Conservation (phyloP, 1,140 invertebrate species). For the Leptinotarsa defecta region DNA sequence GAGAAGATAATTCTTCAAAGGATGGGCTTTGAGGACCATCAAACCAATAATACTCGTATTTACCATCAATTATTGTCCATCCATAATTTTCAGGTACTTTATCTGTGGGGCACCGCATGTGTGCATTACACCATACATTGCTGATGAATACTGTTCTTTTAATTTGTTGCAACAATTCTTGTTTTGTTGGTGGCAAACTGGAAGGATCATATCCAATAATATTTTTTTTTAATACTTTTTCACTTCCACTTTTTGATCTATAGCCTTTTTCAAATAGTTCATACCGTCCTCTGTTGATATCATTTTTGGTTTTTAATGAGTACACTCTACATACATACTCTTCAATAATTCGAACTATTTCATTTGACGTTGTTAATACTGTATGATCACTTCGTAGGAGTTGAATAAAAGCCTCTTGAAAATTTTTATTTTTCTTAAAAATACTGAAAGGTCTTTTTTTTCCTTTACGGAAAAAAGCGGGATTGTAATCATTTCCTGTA, state of each 20-base stretch:
- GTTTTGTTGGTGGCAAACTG: constrained; percentile 16
- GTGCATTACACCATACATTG: constrained; percentile 19
- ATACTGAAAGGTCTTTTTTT: constrained; percentile 15
- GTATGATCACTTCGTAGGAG: constrained; percentile 10
- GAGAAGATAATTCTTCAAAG: constrained; percentile 15
- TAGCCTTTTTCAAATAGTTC: constrained; percentile 19
- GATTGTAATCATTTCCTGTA: constrained; percentile 12
- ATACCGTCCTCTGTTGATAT: constrained; percentile 15
- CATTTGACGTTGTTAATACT: constrained; percentile 12
- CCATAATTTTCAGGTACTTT: constrained; percentile 16
- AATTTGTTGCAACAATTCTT: constrained; percentile 13
- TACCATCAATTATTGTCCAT: constrained; percentile 5
- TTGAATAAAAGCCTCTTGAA: constrained; percentile 14
- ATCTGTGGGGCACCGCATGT: constrained; percentile 9
- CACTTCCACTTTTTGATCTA: constrained; percentile 11
- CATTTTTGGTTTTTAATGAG: constrained; percentile 15
- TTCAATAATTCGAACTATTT: constrained; percentile 17
- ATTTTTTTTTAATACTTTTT: constrained; percentile 4
- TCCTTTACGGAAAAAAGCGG: constrained; percentile 12
- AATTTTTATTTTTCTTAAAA: constrained; percentile 6
- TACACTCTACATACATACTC: constrained; percentile 17
- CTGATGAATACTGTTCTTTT: neutral
- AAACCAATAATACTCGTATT: constrained; percentile 24
- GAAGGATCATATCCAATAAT: constrained; percentile 17
- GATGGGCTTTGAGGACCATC: constrained; percentile 21